Base-by-base conservation (phyloP, 2,888 invertebrate species). In the Pyrocoelia pectoralis region DNA sequence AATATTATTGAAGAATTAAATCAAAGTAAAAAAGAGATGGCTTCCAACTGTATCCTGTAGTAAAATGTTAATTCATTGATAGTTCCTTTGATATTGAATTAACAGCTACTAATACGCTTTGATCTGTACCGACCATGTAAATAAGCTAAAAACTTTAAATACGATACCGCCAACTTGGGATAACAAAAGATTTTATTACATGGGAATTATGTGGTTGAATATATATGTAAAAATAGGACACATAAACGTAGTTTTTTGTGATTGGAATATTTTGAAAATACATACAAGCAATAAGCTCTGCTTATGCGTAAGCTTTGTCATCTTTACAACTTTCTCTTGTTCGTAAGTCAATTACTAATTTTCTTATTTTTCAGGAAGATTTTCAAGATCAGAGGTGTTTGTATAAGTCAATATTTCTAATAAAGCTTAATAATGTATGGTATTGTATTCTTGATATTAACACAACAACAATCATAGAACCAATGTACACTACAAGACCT, bases 51-150 rank as follows among this genome's bases (percentile, higher is more conserved):
- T 79, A 79, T 80, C 79, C 79, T 78, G 79, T 73, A 74, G 75
- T 78, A 77, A 79, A 78, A 78, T 78, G 78, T 78, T 78, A 77
- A 79, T 80, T 80, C 79, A 79, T 78, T 78, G 77, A 79, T 78
- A 77, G 80, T 80, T 79, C 78, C 80, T 80, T 81, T 81, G 80
- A 80, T 79, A 77, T 77, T 69, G 77, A 76, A 80, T 80, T 81
- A 80, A 80, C 80, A 79, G 76, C 76, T 72, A 69, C 69, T 70
- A 24, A 24, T 24, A 70, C 70, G 68, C 78, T 80, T 80, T 80
- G 79, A 81, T 81, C 79, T 80, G 70, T 66, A 70, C 78, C 77
- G 78, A 67, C 74, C 73, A 69, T 70, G 72, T 77, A 80, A 80
- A 80, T 77, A 79, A 78, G 78, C 77, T 70, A 69, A 71, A 75